A percentile compares a stretch with the other conserved stretches of the same genome.
Conservation (phyloP, 2,888 invertebrate species). For the Gerris lacustris region DNA sequence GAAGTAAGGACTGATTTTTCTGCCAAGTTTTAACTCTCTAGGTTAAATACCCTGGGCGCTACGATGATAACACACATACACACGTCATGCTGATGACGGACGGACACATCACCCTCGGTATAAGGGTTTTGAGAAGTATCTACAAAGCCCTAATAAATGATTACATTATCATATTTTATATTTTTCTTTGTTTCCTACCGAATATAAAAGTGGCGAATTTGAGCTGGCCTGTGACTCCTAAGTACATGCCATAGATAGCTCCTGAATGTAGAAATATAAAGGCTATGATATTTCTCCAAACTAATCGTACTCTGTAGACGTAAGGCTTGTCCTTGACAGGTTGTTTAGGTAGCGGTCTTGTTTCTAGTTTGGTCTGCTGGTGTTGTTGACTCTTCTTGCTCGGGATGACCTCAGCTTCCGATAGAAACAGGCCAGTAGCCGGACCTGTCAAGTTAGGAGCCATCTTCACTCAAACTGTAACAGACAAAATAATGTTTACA, state of each 20-base stretch:
- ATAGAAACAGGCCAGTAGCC: conserved; percentile 43
- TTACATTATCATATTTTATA: too few relatives aligned
- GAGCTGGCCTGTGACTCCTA: conserved; percentile 39
- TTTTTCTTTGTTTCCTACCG: conserved; percentile 39
- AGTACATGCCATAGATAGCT: conserved; percentile 50
- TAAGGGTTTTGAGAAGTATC: too few relatives aligned
- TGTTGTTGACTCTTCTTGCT: not conserved
- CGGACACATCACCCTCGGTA: too few relatives aligned
- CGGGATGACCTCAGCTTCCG: conserved; percentile 36
- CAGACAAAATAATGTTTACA: too few relatives aligned
- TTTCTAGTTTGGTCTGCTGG: not conserved
- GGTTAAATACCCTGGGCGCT: too few relatives aligned
- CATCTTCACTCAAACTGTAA: conserved; percentile 38
- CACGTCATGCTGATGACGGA: too few relatives aligned
- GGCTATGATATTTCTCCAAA: conserved; percentile 65
- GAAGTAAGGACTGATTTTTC: too few relatives aligned
- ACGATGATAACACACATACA: too few relatives aligned
- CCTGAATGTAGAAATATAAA: conserved; percentile 58
- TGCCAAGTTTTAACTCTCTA: too few relatives aligned
- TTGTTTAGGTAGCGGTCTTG: not conserved
- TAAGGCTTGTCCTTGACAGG: conserved; percentile 34
- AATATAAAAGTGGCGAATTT: conserved; percentile 43
- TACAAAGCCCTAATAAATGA: too few relatives aligned
- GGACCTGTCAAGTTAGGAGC: conserved; percentile 50
- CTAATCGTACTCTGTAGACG: conserved; percentile 48